phyloP scores from a whole-genome alignment of 2,888 invertebrate species.

The Uloborus plumipes region DNA sequence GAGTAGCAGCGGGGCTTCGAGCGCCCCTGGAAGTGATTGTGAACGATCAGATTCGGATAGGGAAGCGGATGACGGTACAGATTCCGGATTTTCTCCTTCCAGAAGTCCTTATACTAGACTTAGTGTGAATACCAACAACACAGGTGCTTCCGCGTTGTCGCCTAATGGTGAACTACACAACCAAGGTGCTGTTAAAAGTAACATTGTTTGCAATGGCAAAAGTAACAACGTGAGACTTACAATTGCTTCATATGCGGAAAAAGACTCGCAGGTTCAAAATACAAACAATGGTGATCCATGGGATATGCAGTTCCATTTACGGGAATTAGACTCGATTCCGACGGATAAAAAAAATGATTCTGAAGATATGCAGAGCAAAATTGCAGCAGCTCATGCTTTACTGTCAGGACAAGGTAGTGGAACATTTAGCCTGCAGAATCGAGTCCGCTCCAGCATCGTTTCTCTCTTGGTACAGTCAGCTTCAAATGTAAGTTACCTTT shows the following conservation, averaged over 20 bases:
- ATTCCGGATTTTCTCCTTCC: slow-evolving; percentile 52
- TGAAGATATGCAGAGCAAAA: slow-evolving; percentile 55
- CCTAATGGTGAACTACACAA: slow-evolving; percentile 8
- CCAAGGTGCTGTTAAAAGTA: slow-evolving; percentile 2
- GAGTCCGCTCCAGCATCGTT: slow-evolving; percentile 93
- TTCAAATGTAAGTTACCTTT: slow-evolving; percentile 79
- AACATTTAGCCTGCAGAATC: slow-evolving; percentile 88
- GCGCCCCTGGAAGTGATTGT: slow-evolving; percentile 63
- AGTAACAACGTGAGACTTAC: slow-evolving; percentile 43
- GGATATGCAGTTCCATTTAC: slow-evolving; percentile 61
- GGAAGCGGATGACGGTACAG: slow-evolving; percentile 58
- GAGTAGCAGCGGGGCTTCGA: slow-evolving; percentile 64
- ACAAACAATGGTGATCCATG: slow-evolving; percentile 26
- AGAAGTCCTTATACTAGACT: slow-evolving; percentile 22
- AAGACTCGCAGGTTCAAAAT: slow-evolving; percentile 25
- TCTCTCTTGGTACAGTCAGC: slow-evolving; percentile 87
- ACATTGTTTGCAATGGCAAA: slow-evolving; percentile 34
- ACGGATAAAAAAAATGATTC: slow-evolving; percentile 37
- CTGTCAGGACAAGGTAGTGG: slow-evolving; percentile 92
- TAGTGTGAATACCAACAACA: slow-evolving; percentile 5
- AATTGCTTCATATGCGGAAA: slow-evolving; percentile 51
- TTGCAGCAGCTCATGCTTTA: slow-evolving; percentile 75
- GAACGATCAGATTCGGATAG: slow-evolving; percentile 61
- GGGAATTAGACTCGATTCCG: slow-evolving; percentile 39
- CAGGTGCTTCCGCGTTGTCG: background rate